Evolutionary conservation across 2,113 vertebrate genomes (phyloP), one percentile per base, ranked within the genome.

Genomic region (Nyctibius bracteatus): DNA sequence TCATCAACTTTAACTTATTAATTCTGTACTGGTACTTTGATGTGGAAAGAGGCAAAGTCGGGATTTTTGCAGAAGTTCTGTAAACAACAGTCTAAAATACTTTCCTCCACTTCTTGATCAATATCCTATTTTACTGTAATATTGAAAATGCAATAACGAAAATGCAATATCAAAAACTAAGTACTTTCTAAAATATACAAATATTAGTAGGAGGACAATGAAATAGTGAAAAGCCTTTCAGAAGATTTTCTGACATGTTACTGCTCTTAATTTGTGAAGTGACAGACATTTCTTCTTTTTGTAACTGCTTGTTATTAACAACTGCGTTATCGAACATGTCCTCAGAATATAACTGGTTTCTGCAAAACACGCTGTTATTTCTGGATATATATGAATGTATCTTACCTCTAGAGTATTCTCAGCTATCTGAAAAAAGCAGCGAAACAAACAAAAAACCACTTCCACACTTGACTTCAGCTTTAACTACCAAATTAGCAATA

Each of bases 401-500:
- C 65, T 78, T 85, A 19, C 28, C 80, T 61, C 39, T 79, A 80
- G 62, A 82, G 16, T 49, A 82, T 55, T 92, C 93, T 88, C 63
- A 80, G 28, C 23, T 62, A 28, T 28, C 11, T 39, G 8, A 5
- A 61, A 82, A 20, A 9, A 18, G 15, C 41, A 88, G 21, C 0
- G 31, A 90, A 58, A 90, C 23, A 91, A 89, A 84, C 72, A 86
- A 62, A 90, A 84, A 92, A 72, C 25, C 88, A 94, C 90, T 88
- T 96, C 73, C 84, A 95, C 57, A 51, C 33, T 81, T 57, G 12
- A 62, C 28, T 39, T 71, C 55, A 59, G 12, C n/a, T 33, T 46
- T 9, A 74, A 13, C 35, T 65, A 82, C 58, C 57, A 90, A 63
- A 71, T 79, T 55, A 85, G 70, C 37, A 79, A 79, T 12, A 85